These are phyloP conservation scores for Microhierax caerulescens DNA, from an alignment of 2,797 vertebrate genomes.

Conservation along the genomic window DNA sequence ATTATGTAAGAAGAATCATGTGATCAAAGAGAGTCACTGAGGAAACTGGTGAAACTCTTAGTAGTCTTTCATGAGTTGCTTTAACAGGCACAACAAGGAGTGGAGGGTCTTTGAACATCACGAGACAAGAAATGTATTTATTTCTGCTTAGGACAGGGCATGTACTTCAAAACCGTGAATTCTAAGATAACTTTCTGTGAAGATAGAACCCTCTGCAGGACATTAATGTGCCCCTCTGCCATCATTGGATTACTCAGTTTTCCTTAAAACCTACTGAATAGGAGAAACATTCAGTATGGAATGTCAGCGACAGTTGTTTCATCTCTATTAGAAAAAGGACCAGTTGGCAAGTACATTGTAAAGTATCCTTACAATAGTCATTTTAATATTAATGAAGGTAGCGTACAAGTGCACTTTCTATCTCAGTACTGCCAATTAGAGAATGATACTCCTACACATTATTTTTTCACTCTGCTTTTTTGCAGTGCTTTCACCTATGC, in stretches of 20 bases:
- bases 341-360: constrained; percentile 11
- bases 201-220: not conserved
- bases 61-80: not conserved
- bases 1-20: not conserved
- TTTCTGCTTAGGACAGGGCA: not conserved
- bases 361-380: not conserved
- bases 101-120: not conserved
- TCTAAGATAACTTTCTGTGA: not conserved
- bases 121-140: not conserved
- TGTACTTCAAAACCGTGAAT: not conserved
- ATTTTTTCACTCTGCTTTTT: not conserved
- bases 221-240: not conserved
- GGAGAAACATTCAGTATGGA: not conserved
- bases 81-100: not conserved
- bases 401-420: not conserved
- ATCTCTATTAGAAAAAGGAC: not conserved
- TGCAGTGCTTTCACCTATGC: constrained; percentile 52
- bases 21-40: not conserved
- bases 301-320: not conserved
- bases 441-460: constrained; percentile 11
- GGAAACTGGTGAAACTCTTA: not conserved
- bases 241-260: not conserved
- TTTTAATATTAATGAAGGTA: constrained; percentile 59
- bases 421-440: constrained; percentile 29
- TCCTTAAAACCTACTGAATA: not conserved